phyloP scores from a whole-genome alignment of 2,797 vertebrate species.

The Hippopotamyrus pictus region DNA sequence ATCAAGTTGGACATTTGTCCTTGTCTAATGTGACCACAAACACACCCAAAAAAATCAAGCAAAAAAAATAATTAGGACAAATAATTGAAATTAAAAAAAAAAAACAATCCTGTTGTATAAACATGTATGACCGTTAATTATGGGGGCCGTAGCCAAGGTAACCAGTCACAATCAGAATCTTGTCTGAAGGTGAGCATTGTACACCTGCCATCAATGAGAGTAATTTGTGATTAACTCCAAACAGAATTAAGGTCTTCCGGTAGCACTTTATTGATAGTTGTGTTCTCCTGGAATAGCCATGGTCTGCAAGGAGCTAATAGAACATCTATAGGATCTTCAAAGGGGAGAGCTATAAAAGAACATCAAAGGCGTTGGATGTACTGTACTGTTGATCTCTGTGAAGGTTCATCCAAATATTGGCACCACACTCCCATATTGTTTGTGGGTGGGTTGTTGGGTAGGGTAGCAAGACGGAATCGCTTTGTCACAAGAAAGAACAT shows the following conservation, averaged over 20 bases:
- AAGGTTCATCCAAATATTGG: too few relatives aligned
- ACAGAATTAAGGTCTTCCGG: too few relatives aligned
- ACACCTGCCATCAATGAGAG: not conserved
- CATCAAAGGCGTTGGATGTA: too few relatives aligned
- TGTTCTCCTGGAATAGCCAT: not conserved
- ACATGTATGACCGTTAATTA: not conserved
- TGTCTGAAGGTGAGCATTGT: not conserved
- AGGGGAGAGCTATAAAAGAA: not conserved
- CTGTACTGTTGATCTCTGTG: too few relatives aligned
- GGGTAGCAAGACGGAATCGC: too few relatives aligned
- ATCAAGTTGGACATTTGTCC: not conserved
- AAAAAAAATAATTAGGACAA: not conserved
- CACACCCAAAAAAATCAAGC: not conserved
- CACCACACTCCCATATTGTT: too few relatives aligned
- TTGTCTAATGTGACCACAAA: not conserved
- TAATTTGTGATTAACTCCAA: not conserved
- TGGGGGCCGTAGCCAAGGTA: not conserved
- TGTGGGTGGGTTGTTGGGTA: too few relatives aligned
- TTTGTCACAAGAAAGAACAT: too few relatives aligned
- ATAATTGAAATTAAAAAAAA: not conserved
- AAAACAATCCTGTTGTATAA: not conserved
- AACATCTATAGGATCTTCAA: not conserved
- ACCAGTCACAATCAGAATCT: not conserved
- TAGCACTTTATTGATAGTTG: too few relatives aligned
- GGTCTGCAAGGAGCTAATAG: not conserved